Evolutionary conservation across 2,797 vertebrate genomes (phyloP).

Genomic region (Spondyliosoma cantharus): DNA sequence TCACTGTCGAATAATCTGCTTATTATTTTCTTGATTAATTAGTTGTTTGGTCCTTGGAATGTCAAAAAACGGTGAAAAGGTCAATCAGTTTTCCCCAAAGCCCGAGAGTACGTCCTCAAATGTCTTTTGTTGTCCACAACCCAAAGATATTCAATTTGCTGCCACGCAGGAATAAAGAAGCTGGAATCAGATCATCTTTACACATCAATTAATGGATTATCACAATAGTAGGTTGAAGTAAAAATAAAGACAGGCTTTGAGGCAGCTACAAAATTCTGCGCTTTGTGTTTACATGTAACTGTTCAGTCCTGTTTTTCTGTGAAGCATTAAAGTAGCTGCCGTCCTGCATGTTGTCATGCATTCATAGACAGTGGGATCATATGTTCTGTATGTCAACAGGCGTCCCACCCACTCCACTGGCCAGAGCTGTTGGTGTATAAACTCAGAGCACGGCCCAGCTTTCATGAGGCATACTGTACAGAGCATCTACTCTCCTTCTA

Average conservation of each 20-base stretch:
- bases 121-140: no score
- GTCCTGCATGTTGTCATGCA: constrained; percentile 62
- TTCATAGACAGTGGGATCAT: constrained; percentile 74
- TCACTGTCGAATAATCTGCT: no score
- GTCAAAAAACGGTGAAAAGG: no score
- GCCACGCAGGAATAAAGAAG: no score
- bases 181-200: no score
- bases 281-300: background rate
- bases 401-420: constrained; percentile 46
- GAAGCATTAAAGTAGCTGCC: constrained; percentile 44
- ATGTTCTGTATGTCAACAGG: constrained; percentile 28
- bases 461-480: background rate
- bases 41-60: no score
- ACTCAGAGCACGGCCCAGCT: background rate
- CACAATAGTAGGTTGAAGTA: background rate
- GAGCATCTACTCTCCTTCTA: background rate
- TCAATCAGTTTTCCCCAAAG: no score
- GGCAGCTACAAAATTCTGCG: background rate
- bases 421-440: background rate
- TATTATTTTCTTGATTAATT: no score
- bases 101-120: no score
- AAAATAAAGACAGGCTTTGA: background rate
- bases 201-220: no score
- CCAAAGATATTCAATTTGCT: no score
- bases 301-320: background rate